Evolutionary conservation across 2,888 invertebrate genomes (phyloP).

Genomic region (Stenoptilia bipunctidactyla): DNA sequence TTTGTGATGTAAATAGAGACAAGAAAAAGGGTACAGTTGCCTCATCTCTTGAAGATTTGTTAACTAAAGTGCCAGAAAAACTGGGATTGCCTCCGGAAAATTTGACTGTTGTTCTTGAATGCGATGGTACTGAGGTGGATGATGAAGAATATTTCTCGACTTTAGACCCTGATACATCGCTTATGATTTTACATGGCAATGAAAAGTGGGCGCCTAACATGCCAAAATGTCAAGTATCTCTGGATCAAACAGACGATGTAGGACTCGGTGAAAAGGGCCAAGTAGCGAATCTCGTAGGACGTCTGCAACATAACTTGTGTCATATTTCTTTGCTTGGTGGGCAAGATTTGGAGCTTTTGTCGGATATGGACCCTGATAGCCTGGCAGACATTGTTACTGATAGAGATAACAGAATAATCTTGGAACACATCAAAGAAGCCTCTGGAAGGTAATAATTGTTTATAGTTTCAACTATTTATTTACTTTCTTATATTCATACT

Average conservation of each 20-base stretch:
- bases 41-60: constrained; percentile 81
- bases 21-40: constrained; percentile 88
- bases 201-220: constrained; percentile 81
- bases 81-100: constrained; percentile 74
- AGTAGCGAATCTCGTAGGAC: constrained; percentile 81
- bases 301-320: constrained; percentile 84
- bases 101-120: constrained; percentile 88
- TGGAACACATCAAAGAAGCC: constrained; percentile 86
- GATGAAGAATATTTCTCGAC: constrained; percentile 96
- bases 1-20: constrained; percentile 83
- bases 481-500: no score
- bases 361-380: constrained; percentile 92
- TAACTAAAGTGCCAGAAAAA: constrained; percentile 81
- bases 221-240: constrained; percentile 73
- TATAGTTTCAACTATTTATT: background rate
- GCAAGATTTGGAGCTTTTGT: constrained; percentile 85
- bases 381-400: constrained; percentile 84
- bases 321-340: constrained; percentile 88
- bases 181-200: constrained; percentile 83
- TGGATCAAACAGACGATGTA: constrained; percentile 72
- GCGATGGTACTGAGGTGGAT: constrained; percentile 95
- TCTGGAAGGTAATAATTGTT: constrained; percentile 74
- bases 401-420: constrained; percentile 79
- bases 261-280: constrained; percentile 66
- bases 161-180: constrained; percentile 86